phyloP scores from a whole-genome alignment of 1,140 invertebrate species.

The Drosophila novamexicana region DNA sequence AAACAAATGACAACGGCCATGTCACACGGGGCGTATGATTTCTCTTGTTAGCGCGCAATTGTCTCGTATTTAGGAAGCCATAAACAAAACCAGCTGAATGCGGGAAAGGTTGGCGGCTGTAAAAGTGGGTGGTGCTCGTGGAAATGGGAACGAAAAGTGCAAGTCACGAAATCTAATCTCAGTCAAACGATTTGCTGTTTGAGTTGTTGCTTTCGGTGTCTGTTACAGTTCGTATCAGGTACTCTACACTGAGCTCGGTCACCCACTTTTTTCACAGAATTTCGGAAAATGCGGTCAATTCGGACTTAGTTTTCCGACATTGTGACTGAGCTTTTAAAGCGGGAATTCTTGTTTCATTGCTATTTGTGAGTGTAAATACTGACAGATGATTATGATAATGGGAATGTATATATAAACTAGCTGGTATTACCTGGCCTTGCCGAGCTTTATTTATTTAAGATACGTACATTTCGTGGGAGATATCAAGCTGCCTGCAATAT shows the following conservation, averaged over 20 bases:
- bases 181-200: conserved; percentile 19
- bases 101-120: background rate
- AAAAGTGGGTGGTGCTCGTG: background rate
- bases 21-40: conserved; percentile 77
- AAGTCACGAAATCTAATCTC: conserved; percentile 46
- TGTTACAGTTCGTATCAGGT: conserved; percentile 13
- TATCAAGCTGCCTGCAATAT: too few relatives aligned
- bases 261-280: conserved; percentile 1
- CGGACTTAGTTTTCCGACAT: background rate
- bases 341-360: conserved; percentile 12
- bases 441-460: too few relatives aligned
- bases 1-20: conserved; percentile 56
- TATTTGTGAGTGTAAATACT: background rate
- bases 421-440: too few relatives aligned
- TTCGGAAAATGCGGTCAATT: conserved; percentile 14
- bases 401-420: too few relatives aligned
- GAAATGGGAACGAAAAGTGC: conserved; percentile 20
- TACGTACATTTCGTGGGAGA: too few relatives aligned
- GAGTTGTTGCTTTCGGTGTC: conserved; percentile 1
- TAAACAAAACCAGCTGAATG: conserved; percentile 48
- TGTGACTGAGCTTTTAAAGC: background rate
- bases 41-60: conserved; percentile 61
- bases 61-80: conserved; percentile 70
- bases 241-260: background rate
- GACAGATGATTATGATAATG: too few relatives aligned